Evolutionary conservation across 2,888 invertebrate genomes (phyloP).

Genomic region (Acleris cristana): DNA sequence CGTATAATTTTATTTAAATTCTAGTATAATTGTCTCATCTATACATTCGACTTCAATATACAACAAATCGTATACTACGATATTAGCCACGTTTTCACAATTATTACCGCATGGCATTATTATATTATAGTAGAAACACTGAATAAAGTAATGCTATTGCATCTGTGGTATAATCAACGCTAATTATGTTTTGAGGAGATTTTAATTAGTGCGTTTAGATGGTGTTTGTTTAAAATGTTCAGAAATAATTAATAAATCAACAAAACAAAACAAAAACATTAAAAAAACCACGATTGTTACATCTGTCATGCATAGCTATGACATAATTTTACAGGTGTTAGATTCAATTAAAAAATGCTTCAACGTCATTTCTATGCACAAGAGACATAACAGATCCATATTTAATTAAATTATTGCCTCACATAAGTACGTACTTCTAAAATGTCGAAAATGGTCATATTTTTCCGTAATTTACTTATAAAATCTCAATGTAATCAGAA

Average conservation of each 20-base stretch:
- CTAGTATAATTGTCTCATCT: conserved; percentile 53
- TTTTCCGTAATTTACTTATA: neutral
- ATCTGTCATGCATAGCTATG: conserved; percentile 8
- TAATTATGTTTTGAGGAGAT: conserved; percentile 7
- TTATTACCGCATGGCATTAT: neutral
- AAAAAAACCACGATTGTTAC: neutral
- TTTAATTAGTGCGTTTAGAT: conserved; percentile 23
- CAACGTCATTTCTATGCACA: conserved; percentile 17
- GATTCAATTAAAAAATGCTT: neutral
- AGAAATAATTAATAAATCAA: conserved; percentile 17
- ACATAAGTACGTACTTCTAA: too few species aligned
- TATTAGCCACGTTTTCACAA: conserved; percentile 7
- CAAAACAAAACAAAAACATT: conserved; percentile 17
- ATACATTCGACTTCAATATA: conserved; percentile 50
- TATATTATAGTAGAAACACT: neutral
- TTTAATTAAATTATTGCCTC: neutral
- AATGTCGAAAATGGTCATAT: too few species aligned
- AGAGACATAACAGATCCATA: neutral
- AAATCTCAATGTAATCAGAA: neutral
- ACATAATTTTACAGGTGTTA: neutral
- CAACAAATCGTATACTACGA: conserved; percentile 54
- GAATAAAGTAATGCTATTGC: neutral
- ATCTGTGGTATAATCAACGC: neutral
- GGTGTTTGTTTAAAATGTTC: neutral
- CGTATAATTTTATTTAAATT: conserved; percentile 42